Percentiles rank a stretch among this genome's conserved stretches.
Conservation (phyloP, 2,797 vertebrate species). For the Sebastes miniatus region DNA sequence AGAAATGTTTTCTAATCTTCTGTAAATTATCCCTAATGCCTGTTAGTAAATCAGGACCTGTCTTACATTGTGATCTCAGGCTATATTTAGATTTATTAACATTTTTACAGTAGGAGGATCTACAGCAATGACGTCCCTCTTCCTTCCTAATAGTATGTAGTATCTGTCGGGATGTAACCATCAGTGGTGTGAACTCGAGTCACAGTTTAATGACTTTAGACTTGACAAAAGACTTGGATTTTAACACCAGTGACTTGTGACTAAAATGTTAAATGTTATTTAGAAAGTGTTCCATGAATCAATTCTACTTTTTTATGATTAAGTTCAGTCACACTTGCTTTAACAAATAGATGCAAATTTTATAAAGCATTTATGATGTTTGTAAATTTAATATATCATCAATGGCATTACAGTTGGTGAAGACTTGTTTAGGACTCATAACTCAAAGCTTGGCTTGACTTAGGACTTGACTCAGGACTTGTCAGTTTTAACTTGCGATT, state of each 20-base stretch:
- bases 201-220: neutral
- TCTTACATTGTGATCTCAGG: neutral
- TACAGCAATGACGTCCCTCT: neutral
- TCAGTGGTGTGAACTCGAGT: fast-evolving
- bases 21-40: neutral
- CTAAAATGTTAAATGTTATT: neutral
- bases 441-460: no score
- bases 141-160: neutral
- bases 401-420: fast-evolving
- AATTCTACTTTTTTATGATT: neutral
- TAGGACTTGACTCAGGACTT: fast-evolving
- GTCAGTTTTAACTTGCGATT: no score
- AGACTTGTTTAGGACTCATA: no score
- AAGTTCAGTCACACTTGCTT: neutral
- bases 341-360: neutral
- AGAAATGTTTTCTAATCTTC: neutral
- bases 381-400: neutral
- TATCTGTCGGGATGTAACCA: neutral
- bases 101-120: neutral
- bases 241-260: neutral
- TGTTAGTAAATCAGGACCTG: neutral
- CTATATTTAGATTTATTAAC: neutral
- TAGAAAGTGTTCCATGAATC: neutral
- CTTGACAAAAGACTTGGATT: neutral
- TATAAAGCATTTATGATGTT: neutral